phyloP scores from a whole-genome alignment of 2,888 invertebrate species.

The Calliopum simillimum region DNA sequence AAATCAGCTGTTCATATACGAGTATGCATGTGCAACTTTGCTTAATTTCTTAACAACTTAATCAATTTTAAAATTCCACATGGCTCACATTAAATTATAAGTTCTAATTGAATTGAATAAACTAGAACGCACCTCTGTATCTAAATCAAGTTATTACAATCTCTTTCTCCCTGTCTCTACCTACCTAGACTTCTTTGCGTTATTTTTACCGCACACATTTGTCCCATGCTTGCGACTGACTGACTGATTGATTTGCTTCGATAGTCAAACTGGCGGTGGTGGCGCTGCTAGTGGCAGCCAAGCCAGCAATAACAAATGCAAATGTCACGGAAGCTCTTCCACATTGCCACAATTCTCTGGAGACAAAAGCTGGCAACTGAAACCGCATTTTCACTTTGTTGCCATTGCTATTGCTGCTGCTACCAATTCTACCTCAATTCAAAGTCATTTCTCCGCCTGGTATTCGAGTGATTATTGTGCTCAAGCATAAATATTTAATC shows the following conservation, averaged over 20 bases:
- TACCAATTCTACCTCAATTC: not conserved
- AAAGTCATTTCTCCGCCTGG: not conserved
- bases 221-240: not conserved
- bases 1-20: too few relatives aligned
- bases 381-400: constrained; percentile 28
- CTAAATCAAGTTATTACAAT: too few relatives aligned
- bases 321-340: constrained; percentile 36
- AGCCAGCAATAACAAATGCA: constrained; percentile 43
- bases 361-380: constrained; percentile 19
- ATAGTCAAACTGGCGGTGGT: constrained; percentile 32
- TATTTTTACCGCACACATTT: too few relatives aligned
- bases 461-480: constrained; percentile 48
- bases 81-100: too few relatives aligned
- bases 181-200: not conserved
- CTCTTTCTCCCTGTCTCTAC: not conserved
- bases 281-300: constrained; percentile 40
- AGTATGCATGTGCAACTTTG: too few relatives aligned
- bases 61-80: too few relatives aligned
- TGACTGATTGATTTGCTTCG: constrained; percentile 25
- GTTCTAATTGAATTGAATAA: too few relatives aligned
- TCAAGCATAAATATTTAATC: constrained; percentile 62
- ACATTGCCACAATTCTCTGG: constrained; percentile 28
- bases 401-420: not conserved
- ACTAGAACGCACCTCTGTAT: too few relatives aligned
- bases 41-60: too few relatives aligned